These are phyloP conservation scores for Montipora cactus DNA, from an alignment of 64 coral and sea anemone genomes.

Conservation along the genomic window DNA sequence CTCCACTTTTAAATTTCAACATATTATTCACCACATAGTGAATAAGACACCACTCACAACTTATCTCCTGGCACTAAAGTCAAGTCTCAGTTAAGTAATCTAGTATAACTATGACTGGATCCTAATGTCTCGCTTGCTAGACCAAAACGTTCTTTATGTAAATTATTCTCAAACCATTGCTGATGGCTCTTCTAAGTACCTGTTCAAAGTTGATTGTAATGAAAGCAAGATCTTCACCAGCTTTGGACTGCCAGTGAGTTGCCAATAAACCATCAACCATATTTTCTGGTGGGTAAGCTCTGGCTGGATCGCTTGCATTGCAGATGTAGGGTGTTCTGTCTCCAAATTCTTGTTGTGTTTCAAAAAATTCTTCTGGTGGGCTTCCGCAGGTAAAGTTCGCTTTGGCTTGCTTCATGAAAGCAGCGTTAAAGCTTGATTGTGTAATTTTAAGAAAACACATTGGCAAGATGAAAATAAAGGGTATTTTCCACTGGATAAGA, in stretches of 20 bases:
- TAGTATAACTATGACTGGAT: neutral
- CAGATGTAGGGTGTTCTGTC: conserved; percentile 33
- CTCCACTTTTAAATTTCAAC: too few species aligned
- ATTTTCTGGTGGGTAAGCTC: conserved; percentile 58
- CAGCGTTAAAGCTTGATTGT: conserved; percentile 64
- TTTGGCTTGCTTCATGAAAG: conserved; percentile 18
- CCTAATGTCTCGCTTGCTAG: too few species aligned
- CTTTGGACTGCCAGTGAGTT: conserved; percentile 83
- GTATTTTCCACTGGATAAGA: neutral
- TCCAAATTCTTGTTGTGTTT: conserved; percentile 63
- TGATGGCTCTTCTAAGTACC: conserved; percentile 55
- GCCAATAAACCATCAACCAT: conserved; percentile 69
- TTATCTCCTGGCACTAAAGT: too few species aligned
- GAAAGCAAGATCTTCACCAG: conserved; percentile 43
- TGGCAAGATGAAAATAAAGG: neutral
- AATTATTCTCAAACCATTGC: conserved; percentile 1
- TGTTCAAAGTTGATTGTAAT: conserved; percentile 82
- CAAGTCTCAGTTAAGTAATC: neutral
- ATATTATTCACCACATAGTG: too few species aligned
- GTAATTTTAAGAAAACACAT: neutral
- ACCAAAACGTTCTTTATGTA: neutral
- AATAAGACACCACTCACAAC: too few species aligned
- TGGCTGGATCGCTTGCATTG: conserved; percentile 69
- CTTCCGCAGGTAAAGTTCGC: conserved; percentile 88
- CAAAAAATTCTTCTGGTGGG: conserved; percentile 84